Base-by-base conservation (phyloP, 2,888 invertebrate species). In the Helobdella robusta region DNA sequence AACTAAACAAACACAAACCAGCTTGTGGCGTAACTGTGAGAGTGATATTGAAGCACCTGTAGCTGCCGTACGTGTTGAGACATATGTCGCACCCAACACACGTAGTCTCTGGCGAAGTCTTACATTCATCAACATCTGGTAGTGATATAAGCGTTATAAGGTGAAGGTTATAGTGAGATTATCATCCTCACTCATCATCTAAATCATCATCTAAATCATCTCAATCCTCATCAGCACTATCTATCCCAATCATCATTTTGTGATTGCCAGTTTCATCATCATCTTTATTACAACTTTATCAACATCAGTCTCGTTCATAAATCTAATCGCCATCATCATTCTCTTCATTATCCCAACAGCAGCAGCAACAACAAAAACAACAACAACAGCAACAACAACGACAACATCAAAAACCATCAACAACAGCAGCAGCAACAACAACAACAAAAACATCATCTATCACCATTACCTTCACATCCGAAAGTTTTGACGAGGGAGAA, bases 51-150 rank as follows among this genome's bases (percentile, higher is more conserved):
- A 62, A 44, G 50, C 62, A 62, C 15, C 32, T 28, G 62, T 62
- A 46, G 34, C 46, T 44, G 3, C 62, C 62, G 34, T 62, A 50
- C 28, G 62, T 62, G 62, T 62, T 62, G 32, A 62, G 46, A 35
- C 62, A 62, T 23, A 44, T 62, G 30, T 62, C 48, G 46, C 62
- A 40, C 30, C n/a, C 28, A 32, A 50, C 50, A 50, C 62, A 62
- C 8, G 32, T 11, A 15, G 62, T 50, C 11, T 23, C 20, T 1
- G 4, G 28, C 32, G 32, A n/a, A 20, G 8, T n/a, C n/a, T n/a
- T n/a, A 32, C 62, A 62, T 48, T 62, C 62, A 35, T 62, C 32
- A 2, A 50, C 32, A 34, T 62, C 62, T 62, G 56, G 20, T 15
- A 25, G 3, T 5, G n/a, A 15, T 20, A 25, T n/a, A n/a, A n/a